Percentiles rank a stretch among this genome's conserved stretches.
Conservation (phyloP, 37 sponge, comb jelly and placozoan species). For the Hexactinellida sp. region DNA sequence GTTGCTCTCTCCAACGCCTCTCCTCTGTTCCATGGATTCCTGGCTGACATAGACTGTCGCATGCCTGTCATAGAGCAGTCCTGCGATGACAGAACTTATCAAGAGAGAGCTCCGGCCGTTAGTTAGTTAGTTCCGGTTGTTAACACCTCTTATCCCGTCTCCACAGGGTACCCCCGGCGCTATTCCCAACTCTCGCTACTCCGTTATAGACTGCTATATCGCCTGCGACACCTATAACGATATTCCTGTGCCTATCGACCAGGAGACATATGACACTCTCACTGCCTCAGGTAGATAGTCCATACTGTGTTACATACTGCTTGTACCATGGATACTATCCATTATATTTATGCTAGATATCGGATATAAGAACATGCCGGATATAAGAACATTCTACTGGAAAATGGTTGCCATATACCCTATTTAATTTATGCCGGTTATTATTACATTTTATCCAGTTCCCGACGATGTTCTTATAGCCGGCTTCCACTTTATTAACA, state of each 20-base stretch:
- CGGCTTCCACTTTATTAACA: too few species aligned
- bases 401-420: too few species aligned
- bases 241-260: slow-evolving; percentile 33
- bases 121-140: not conserved
- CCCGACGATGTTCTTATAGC: too few species aligned
- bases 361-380: too few species aligned
- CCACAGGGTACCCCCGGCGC: not conserved
- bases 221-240: slow-evolving; percentile 67
- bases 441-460: too few species aligned
- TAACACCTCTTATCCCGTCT: not conserved
- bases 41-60: slow-evolving; percentile 71
- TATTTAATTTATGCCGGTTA: too few species aligned
- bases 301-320: not conserved
- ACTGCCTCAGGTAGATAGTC: slow-evolving; percentile 38
- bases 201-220: slow-evolving; percentile 60
- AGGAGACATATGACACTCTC: slow-evolving; percentile 44
- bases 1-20: slow-evolving; percentile 73
- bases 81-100: slow-evolving; percentile 77
- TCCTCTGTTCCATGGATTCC: slow-evolving; percentile 65
- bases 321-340: too few species aligned
- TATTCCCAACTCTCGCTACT: slow-evolving; percentile 71
- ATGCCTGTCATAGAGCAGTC: slow-evolving; percentile 61
- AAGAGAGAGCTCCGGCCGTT: slow-evolving; percentile 68
- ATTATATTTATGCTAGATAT: too few species aligned
- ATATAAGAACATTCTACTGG: too few species aligned